These are phyloP conservation scores for Microtus pennsylvanicus DNA, from an alignment of 2,113 vertebrate genomes.

Conservation along the genomic window DNA sequence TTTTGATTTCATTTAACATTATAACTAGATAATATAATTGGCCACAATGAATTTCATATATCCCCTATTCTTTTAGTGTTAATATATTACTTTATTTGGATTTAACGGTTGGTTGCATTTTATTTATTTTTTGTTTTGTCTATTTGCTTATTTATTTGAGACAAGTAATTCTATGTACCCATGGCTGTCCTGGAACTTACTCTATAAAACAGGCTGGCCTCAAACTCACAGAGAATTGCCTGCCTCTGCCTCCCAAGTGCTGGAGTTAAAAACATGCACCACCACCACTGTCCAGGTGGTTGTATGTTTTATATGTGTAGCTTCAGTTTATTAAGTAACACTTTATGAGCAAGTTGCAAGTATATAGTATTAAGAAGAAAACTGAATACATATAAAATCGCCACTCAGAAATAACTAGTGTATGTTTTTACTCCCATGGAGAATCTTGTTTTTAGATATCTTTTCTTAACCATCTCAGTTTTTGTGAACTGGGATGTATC, in stretches of 20 bases:
- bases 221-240: background rate
- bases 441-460: slow-evolving; percentile 3
- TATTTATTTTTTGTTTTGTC: background rate
- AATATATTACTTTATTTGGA: background rate
- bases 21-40: slow-evolving; percentile 29
- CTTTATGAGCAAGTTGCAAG: background rate
- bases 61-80: slow-evolving; percentile 49
- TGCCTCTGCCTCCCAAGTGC: background rate
- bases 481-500: slow-evolving; percentile 28
- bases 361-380: slow-evolving; percentile 23
- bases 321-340: slow-evolving; percentile 54
- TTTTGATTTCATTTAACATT: slow-evolving; percentile 55
- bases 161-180: background rate
- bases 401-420: background rate
- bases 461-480: slow-evolving; percentile 5
- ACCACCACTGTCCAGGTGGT: background rate
- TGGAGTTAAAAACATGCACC: background rate
- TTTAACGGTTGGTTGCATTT: background rate
- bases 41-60: background rate
- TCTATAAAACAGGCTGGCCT: background rate
- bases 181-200: background rate
- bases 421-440: background rate
- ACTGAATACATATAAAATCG: background rate
- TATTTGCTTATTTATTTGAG: background rate
- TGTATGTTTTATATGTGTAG: background rate